Percentiles rank a stretch among this genome's conserved stretches.
Conservation (phyloP, 2,888 invertebrate species). For the Cistogaster globosa region DNA sequence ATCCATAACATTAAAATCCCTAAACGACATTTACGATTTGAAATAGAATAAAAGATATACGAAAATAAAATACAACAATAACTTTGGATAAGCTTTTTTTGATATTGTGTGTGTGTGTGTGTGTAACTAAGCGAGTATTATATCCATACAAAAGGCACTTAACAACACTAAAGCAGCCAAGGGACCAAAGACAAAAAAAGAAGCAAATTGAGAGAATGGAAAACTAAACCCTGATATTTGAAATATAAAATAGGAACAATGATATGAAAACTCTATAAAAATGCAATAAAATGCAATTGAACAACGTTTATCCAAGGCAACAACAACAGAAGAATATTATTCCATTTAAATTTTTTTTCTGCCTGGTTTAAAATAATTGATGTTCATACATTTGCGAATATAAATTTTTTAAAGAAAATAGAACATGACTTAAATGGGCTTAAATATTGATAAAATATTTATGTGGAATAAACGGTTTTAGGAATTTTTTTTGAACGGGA, state of each 20-base stretch:
- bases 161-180: constrained; percentile 51
- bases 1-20: constrained; percentile 56
- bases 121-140: not conserved
- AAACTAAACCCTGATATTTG: constrained; percentile 25
- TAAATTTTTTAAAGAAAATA: constrained; percentile 41
- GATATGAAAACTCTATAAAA: constrained; percentile 56
- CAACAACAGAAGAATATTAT: constrained; percentile 50
- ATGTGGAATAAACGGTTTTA: constrained; percentile 34
- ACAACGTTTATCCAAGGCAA: constrained; percentile 53
- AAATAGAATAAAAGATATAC: constrained; percentile 59
- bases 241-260: constrained; percentile 21
- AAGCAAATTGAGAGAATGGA: not conserved
- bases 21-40: constrained; percentile 64
- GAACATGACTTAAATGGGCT: constrained; percentile 44
- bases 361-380: constrained; percentile 18
- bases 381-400: constrained; percentile 24
- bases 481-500: constrained; percentile 1
- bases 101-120: not conserved
- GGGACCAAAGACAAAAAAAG: constrained; percentile 5
- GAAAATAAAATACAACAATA: constrained; percentile 31
- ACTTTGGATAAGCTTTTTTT: constrained; percentile 13
- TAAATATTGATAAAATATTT: constrained; percentile 45
- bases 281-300: constrained; percentile 66
- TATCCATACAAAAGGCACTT: constrained; percentile 27
- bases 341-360: not conserved